These are phyloP conservation scores for Philopedon plagiatum DNA, from an alignment of 2,888 invertebrate species.

Conservation along the genomic window DNA sequence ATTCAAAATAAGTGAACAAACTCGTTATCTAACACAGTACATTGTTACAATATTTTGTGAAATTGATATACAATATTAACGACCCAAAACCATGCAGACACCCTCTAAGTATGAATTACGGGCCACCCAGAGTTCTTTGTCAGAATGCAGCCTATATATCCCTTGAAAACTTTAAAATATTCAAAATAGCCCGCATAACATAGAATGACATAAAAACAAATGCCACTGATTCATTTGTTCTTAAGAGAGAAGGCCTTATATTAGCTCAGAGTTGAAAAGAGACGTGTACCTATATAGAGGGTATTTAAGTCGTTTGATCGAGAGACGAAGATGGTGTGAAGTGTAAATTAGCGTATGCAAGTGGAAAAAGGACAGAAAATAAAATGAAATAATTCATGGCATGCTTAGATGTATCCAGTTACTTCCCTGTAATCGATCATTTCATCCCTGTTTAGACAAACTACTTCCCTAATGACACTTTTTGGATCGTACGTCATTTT, in stretches of 20 bases:
- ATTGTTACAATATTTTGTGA: background rate
- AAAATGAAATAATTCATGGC: background rate
- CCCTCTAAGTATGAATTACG: background rate
- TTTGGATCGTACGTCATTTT: constrained; percentile 38
- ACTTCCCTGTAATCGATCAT: constrained; percentile 61
- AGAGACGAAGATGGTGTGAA: background rate
- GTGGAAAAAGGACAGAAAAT: background rate
- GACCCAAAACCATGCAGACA: background rate
- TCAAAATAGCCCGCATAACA: constrained; percentile 50
- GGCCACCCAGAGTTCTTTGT: constrained; percentile 4
- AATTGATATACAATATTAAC: background rate
- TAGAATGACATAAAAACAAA: constrained; percentile 47
- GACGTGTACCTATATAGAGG: background rate
- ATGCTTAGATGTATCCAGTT: constrained; percentile 55
- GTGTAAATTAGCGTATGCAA: background rate
- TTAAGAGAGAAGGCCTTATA: constrained; percentile 23
- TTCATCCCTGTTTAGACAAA: constrained; percentile 61
- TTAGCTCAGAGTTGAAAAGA: background rate
- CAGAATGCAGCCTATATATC: too few species aligned
- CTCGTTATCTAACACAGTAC: too few species aligned
- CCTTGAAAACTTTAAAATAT: constrained; percentile 44
- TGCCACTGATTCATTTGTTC: constrained; percentile 41
- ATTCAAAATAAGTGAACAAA: too few species aligned
- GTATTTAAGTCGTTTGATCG: background rate
- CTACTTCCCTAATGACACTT: constrained; percentile 61